phyloP scores from a whole-genome alignment of 2,113 vertebrate species.

The Cyanoderma ruficeps region DNA sequence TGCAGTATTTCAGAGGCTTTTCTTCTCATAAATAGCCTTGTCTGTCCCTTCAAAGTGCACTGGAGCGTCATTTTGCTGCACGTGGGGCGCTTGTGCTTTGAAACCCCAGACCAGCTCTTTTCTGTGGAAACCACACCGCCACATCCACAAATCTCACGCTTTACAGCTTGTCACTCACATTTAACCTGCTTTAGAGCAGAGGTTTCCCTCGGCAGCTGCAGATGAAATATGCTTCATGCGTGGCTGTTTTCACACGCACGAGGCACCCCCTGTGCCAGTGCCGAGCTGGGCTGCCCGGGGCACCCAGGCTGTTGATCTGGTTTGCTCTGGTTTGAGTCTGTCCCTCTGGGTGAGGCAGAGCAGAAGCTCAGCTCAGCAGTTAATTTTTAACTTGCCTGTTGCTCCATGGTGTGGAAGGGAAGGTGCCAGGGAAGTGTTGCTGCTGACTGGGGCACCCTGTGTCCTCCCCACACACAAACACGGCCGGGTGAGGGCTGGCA shows the following conservation, averaged over 20 bases:
- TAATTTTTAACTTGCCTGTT: slow-evolving; percentile 23
- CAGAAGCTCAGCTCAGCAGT: background rate
- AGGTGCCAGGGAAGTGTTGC: background rate
- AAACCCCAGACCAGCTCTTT: background rate
- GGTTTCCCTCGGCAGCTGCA: background rate
- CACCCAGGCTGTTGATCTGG: fast-evolving
- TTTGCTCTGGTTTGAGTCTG: background rate
- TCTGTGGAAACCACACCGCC: background rate
- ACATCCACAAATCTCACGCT: background rate
- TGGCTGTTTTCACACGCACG: background rate
- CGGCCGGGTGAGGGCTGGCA: background rate
- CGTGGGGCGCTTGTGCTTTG: background rate
- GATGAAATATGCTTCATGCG: background rate
- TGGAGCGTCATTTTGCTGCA: background rate
- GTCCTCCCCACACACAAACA: background rate
- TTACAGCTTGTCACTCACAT: background rate
- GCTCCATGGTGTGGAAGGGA: background rate
- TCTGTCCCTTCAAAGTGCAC: background rate
- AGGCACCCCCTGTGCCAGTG: fast-evolving
- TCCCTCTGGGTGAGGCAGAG: background rate
- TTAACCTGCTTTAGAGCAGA: background rate
- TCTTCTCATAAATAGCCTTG: background rate
- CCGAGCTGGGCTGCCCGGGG: fast-evolving
- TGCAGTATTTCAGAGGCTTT: background rate
- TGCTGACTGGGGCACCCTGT: background rate